A percentile compares a stretch with the other conserved stretches of the same genome.
These are phyloP conservation scores for Typhlichthys subterraneus DNA, from an alignment of 2,797 vertebrate species.

Conservation along the genomic window DNA sequence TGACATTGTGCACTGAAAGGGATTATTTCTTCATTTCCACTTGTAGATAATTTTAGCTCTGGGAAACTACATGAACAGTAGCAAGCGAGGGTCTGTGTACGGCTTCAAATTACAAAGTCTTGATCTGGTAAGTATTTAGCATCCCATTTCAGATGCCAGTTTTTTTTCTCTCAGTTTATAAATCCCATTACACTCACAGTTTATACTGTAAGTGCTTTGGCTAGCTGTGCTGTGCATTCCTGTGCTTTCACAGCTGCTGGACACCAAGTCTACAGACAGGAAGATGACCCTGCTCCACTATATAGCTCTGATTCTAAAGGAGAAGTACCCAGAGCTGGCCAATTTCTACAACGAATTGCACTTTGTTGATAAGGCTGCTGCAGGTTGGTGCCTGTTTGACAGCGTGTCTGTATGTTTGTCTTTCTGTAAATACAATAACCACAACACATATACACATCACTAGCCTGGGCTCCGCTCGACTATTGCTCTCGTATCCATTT, in stretches of 20 bases:
- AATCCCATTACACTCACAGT: background rate
- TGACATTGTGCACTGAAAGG: background rate
- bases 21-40: background rate
- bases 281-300: constrained; percentile 96
- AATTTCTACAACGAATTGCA: constrained; percentile 93
- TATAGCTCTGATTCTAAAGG: constrained; percentile 92
- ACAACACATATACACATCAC: background rate
- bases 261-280: constrained; percentile 97
- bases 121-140: constrained; percentile 85
- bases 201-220: constrained; percentile 12
- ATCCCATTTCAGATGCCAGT: background rate
- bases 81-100: constrained; percentile 94
- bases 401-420: background rate
- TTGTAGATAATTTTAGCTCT: constrained; percentile 91
- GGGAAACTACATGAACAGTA: constrained; percentile 99
- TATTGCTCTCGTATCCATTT: too few species aligned
- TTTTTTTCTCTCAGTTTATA: background rate
- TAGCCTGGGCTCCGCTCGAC: too few species aligned
- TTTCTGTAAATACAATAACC: background rate
- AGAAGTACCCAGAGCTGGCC: constrained; percentile 90
- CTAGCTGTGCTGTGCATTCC: background rate
- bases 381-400: constrained; percentile 74
- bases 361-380: constrained; percentile 95
- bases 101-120: constrained; percentile 97
- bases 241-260: constrained; percentile 82